Evolutionary conservation across 2,888 invertebrate species (phyloP), one percentile per base, ranked within the genome.

Genomic region (Cryptocephalus primarius): DNA sequence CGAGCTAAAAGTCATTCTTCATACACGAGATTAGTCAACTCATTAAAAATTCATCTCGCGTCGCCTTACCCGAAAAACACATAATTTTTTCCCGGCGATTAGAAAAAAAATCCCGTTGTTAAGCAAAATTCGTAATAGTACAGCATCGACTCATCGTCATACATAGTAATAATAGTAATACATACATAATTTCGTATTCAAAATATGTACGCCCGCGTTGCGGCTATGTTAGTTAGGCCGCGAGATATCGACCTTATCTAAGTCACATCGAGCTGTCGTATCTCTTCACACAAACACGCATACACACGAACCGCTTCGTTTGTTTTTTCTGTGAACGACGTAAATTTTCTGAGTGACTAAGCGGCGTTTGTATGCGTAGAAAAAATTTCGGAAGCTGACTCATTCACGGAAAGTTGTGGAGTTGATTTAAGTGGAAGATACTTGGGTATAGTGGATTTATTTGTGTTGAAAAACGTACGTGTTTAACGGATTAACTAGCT

Each of bases 311-410:
- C 59, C 59, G 59, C 57, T 54, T 51, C 48, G 53, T 56, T 56
- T 55, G 53, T 54, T 56, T 54, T 52, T 39, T 40, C 34, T 46
- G 46, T 47, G 50, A 50, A 36, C 47, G 49, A 54, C 55, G 58
- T 60, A 59, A 60, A 60, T 60, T 56, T 53, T 51, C 22, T 33
- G 45, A 47, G 59, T 61, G 61, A 62, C 60, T 60, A 61, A 62
- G 59, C 59, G 55, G 57, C 22, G 22, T 40, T 46, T 46, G 47
- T 22, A 50, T 47, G 34, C 14, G 33, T 41, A 49, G 48, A 42
- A 47, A 48, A 50, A 50, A 48, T 40, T 22, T 22, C 22, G 22
- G 22, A 22, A 22, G 22, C 22, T 22, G 22, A 22, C 22, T 22
- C 22, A 22, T 22, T 22, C 22, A 22, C 22, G 22, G 22, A 22